Conservation (phyloP, 2,797 vertebrate genomes). For the Melanotaenia pygmaea region DNA sequence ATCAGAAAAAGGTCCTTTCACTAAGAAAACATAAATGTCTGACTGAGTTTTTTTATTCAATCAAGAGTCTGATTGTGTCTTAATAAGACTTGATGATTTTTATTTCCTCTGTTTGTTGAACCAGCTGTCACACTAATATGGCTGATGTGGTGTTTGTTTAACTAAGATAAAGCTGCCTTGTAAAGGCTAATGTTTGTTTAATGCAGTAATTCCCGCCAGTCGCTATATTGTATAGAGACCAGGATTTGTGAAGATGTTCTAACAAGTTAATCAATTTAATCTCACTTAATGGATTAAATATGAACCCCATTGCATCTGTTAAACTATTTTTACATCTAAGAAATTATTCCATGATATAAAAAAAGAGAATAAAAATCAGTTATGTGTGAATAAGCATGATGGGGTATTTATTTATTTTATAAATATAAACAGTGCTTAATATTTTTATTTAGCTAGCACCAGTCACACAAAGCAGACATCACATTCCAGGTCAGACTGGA, state of each 20-base stretch:
- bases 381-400: no score
- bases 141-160: slow-evolving; percentile 50
- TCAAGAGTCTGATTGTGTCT: background rate
- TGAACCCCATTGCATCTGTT: background rate
- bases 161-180: background rate
- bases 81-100: background rate
- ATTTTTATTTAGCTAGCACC: no score
- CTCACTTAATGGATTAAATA: background rate
- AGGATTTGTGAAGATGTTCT: background rate
- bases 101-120: slow-evolving; percentile 39
- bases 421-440: no score
- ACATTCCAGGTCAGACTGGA: background rate
- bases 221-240: background rate
- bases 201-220: background rate
- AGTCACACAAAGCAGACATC: no score
- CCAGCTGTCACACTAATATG: slow-evolving; percentile 55
- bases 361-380: background rate
- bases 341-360: background rate
- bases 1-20: background rate
- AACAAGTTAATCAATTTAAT: background rate
- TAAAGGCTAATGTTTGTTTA: slow-evolving; percentile 2
- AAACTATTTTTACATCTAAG: background rate
- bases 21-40: slow-evolving; percentile 1
- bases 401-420: no score
- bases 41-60: background rate